Conservation (phyloP, 2,888 invertebrate genomes). For the Mystacides longicornis region DNA sequence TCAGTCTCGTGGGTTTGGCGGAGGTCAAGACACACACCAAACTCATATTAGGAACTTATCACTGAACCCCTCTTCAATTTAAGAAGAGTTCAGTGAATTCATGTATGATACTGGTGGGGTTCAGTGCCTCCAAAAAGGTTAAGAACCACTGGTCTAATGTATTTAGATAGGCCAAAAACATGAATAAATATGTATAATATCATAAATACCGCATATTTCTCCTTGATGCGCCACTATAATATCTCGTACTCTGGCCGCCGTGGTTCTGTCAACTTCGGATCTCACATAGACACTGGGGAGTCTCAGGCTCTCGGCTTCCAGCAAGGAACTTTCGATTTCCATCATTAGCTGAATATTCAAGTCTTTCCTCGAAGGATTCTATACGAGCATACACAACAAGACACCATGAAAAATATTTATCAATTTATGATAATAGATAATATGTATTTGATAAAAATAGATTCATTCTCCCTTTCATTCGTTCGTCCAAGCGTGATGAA, state of each 20-base stretch:
- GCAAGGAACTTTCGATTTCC: conserved; percentile 76
- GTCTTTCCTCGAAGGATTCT: conserved; percentile 86
- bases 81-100: too few species aligned
- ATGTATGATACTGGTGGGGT: too few species aligned
- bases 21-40: too few species aligned
- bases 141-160: too few species aligned
- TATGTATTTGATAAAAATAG: neutral
- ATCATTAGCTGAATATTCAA: conserved; percentile 90
- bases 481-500: neutral
- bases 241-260: conserved; percentile 76
- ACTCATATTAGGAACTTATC: too few species aligned
- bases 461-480: neutral
- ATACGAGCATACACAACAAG: conserved; percentile 22
- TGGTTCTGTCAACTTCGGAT: conserved; percentile 77
- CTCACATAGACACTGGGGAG: conserved; percentile 76
- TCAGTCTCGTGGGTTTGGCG: too few species aligned
- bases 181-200: too few species aligned
- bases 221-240: conserved; percentile 84
- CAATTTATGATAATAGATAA: neutral
- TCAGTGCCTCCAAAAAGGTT: too few species aligned
- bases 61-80: too few species aligned
- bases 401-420: neutral
- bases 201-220: conserved; percentile 57
- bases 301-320: conserved; percentile 71
- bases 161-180: too few species aligned